These are phyloP conservation scores for Eupithecia centaureata DNA, from an alignment of 2,888 invertebrate species.

Conservation along the genomic window DNA sequence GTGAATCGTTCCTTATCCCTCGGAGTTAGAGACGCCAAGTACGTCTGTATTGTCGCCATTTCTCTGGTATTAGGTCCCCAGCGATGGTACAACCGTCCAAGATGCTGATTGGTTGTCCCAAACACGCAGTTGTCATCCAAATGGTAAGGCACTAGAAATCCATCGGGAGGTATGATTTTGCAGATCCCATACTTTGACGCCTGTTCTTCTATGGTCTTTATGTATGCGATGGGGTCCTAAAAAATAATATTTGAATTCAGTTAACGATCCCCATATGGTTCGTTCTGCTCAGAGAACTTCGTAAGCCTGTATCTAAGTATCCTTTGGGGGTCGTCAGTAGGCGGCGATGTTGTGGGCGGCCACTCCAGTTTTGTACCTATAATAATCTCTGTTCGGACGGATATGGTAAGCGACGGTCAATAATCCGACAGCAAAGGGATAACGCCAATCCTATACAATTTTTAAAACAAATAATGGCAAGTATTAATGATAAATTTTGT, in stretches of 20 bases:
- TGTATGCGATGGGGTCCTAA: constrained; percentile 26
- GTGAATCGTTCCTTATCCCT: constrained; percentile 52
- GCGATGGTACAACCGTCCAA: constrained; percentile 92
- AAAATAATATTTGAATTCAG: background rate
- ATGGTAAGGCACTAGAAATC: constrained; percentile 90
- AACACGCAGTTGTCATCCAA: constrained; percentile 94
- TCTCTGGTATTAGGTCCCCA: constrained; percentile 96
- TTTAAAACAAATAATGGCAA: too few relatives aligned
- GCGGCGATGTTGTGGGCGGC: too few relatives aligned
- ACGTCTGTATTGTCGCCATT: constrained; percentile 91
- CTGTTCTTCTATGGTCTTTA: constrained; percentile 6
- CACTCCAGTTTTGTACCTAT: too few relatives aligned
- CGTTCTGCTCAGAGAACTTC: background rate
- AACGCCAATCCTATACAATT: too few relatives aligned
- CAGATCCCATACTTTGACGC: constrained; percentile 87
- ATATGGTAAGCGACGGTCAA: too few relatives aligned
- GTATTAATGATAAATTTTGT: too few relatives aligned
- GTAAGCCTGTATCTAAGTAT: too few relatives aligned
- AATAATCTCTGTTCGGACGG: too few relatives aligned
- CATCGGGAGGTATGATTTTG: constrained; percentile 92
- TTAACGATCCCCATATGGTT: background rate
- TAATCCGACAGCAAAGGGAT: too few relatives aligned
- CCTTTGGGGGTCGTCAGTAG: too few relatives aligned
- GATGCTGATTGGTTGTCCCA: constrained; percentile 94
- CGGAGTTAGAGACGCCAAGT: constrained; percentile 56